Evolutionary conservation across 2,888 invertebrate genomes (phyloP), one percentile per base, ranked within the genome.

Genomic region (Druceiella hillmani): DNA sequence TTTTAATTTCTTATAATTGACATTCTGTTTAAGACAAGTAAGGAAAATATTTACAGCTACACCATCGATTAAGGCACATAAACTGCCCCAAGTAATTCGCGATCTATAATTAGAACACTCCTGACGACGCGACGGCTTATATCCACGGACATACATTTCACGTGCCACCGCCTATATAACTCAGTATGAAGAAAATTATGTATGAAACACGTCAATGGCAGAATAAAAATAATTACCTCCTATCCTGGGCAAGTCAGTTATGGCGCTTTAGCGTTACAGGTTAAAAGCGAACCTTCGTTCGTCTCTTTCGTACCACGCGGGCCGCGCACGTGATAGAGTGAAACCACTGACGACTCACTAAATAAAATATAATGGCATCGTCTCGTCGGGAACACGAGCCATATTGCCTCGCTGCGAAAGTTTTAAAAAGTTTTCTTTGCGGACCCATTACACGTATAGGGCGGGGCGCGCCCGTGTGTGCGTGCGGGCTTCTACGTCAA

Each of bases 351-450:
- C 55, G 57, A 64, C 63, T 63, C 61, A 66, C 68, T 66, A 68
- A 69, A 71, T 71, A 70, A 70, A 69, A 67, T 65, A 65, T 67
- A 64, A 66, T 66, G 69, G 63, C 62, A n/a, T n/a, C n/a, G n/a
- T n/a, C n/a, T n/a, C n/a, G n/a, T n/a, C 64, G 65, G 66, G 68
- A 70, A 69, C 68, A 66, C 68, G 69, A 68, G 70, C 70, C 70
- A 70, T 71, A 71, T 71, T 71, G 72, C 71, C 67, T 70, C 66
- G 66, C 62, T 66, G 68, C 64, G 67, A 72, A 72, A 72, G 68
- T 72, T 72, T 70, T 71, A 62, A 71, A 72, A 72, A 72, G 66
- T 72, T 72, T 72, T 69, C 69, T 71, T 71, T 70, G 68, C 69
- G 66, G 70, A 65, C 66, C 70, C 68, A 70, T 70, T 70, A 71